Base-by-base conservation (phyloP, 2,888 invertebrate genomes). In the Palloptera scutellata region DNA sequence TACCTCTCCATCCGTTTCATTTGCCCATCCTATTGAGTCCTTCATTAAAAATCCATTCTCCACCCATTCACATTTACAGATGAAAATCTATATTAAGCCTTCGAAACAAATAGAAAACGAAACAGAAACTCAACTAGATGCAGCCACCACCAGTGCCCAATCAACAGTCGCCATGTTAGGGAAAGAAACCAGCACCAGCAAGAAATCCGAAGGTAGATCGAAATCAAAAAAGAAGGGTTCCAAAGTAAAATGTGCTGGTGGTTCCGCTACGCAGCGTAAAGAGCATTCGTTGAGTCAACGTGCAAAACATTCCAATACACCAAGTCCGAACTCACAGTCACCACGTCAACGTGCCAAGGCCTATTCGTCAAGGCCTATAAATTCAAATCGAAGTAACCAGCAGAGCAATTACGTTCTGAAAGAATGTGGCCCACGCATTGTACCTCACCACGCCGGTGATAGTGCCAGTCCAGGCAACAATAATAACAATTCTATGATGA, bases 81-180 rank as follows among this genome's bases (percentile, higher is more conserved):
- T 71, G 64, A 64, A 66, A 61, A 58, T 66, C 52, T 66, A 51
- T 43, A 68, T 69, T 19, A 67, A 63, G 48, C 61, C 42, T 13
- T 10, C 43, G 1, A 41, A 41, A 13, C 58, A 53, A 9, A 30
- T 30, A 30, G 30, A 30, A 30, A 30, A 30, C 6, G 3, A 30
- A 30, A 6, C 6, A 30, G 40, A 41, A 3, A 58, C 41, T 12
- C 41, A 41, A 9, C 41, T 5, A 58, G 53, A 20, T 55, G 4
- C 6, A 1, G 1, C 9, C 11, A 12, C 30, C 8, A 8, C n/a
- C 15, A 11, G 30, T 30, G 6, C 2, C 3, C 2, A 30, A 4
- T 6, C 30, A 30, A 30, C 6, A 30, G 30, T 30, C 2, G 6
- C 30, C 30, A 30, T 30, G 30, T 2, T 6, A 30, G 30, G 6